phyloP scores from a whole-genome alignment of 2,888 invertebrate genomes.

The Netelia fuscicornis region DNA sequence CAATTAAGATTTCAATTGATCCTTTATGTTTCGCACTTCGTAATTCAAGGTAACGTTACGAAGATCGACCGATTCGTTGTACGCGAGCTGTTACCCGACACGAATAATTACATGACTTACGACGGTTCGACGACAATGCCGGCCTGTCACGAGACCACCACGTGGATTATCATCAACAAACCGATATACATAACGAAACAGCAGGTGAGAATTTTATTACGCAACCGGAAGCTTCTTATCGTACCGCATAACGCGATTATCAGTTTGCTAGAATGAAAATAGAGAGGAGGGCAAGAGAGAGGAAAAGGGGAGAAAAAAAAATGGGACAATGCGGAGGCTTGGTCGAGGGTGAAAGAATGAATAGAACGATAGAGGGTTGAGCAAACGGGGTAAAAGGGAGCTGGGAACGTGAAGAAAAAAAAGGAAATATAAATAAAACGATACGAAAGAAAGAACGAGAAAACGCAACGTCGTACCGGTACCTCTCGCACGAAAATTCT shows the following conservation, averaged over 20 bases:
- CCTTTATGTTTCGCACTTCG: slow-evolving; percentile 32
- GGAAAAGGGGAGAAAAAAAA: slow-evolving; percentile 11
- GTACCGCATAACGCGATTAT: slow-evolving; percentile 33
- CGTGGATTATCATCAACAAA: slow-evolving; percentile 99
- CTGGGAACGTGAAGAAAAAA: not conserved
- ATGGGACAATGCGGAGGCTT: slow-evolving; percentile 7
- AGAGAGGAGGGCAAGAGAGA: slow-evolving; percentile 4
- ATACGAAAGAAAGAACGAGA: slow-evolving; percentile 26
- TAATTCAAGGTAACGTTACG: slow-evolving; percentile 89
- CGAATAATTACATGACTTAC: slow-evolving; percentile 99
- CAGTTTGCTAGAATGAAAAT: not conserved
- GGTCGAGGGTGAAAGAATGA: slow-evolving; percentile 60
- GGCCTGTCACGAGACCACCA: slow-evolving; percentile 99
- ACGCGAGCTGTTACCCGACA: slow-evolving; percentile 95
- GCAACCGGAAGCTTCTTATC: not conserved
- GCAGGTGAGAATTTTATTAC: slow-evolving; percentile 89
- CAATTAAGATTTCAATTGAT: slow-evolving; percentile 71
- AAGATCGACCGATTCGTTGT: slow-evolving; percentile 94
- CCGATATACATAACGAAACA: slow-evolving; percentile 99
- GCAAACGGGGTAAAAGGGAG: not conserved
- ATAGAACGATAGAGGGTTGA: slow-evolving; percentile 37
- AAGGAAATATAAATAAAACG: slow-evolving; percentile 15
- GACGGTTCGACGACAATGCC: slow-evolving; percentile 99
- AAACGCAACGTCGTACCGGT: slow-evolving; percentile 35
- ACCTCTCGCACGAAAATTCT: slow-evolving; percentile 61